Conservation (phyloP, 1,140 invertebrate genomes). For the Hylyphantes graminicola region DNA sequence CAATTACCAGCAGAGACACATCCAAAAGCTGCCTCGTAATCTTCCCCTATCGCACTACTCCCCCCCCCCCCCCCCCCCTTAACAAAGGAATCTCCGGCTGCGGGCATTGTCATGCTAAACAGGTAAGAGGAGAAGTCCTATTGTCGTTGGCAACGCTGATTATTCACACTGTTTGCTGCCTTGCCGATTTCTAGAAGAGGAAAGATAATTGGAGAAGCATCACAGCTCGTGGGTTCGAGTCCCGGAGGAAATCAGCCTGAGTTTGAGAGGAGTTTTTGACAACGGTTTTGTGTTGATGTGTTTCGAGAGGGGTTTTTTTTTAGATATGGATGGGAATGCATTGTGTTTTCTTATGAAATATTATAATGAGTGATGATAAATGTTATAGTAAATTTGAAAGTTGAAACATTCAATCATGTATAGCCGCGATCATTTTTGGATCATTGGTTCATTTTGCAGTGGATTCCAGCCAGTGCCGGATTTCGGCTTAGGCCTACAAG, state of each 20-base stretch:
- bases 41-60: neutral
- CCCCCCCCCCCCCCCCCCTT: slow-evolving; percentile 19
- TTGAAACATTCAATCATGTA: too few species aligned
- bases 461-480: too few species aligned
- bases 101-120: slow-evolving; percentile 41
- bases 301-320: too few species aligned
- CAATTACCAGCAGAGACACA: slow-evolving; percentile 40
- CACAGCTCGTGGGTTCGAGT: neutral
- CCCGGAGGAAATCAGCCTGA: slow-evolving; percentile 22
- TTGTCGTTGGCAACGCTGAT: slow-evolving; percentile 27
- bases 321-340: too few species aligned
- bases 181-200: slow-evolving; percentile 13
- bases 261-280: neutral
- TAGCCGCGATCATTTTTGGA: too few species aligned
- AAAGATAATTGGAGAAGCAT: slow-evolving; percentile 5
- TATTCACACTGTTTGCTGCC: slow-evolving; percentile 35
- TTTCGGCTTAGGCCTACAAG: too few species aligned
- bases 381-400: too few species aligned
- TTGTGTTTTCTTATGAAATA: too few species aligned
- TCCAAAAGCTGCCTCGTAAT: slow-evolving; percentile 19
- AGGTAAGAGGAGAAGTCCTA: neutral
- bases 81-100: slow-evolving; percentile 28
- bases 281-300: too few species aligned
- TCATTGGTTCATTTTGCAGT: too few species aligned
- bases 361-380: too few species aligned